Evolutionary conservation across 2,888 invertebrate genomes (phyloP).

Genomic region (Tanypteryx hageni): DNA sequence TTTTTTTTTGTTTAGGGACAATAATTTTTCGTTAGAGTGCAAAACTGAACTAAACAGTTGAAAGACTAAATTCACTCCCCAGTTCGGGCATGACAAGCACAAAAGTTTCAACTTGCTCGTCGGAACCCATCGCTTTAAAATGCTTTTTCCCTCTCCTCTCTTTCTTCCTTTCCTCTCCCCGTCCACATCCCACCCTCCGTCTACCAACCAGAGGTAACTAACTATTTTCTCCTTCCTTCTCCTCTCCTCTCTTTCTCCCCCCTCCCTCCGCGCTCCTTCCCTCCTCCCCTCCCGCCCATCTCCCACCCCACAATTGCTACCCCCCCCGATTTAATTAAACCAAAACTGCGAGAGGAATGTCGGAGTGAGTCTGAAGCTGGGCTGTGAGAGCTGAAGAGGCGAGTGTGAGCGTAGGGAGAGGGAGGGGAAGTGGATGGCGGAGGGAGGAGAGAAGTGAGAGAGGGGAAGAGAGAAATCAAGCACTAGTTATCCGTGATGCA

Average conservation of each 20-base stretch:
- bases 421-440: slow-evolving; percentile 20
- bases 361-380: neutral
- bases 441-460: neutral
- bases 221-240: neutral
- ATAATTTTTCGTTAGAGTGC: slow-evolving; percentile 35
- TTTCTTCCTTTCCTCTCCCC: neutral
- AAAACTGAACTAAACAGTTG: slow-evolving; percentile 10
- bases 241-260: neutral
- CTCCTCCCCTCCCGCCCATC: neutral
- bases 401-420: neutral
- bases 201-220: neutral
- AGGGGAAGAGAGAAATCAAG: neutral
- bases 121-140: neutral
- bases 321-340: slow-evolving; percentile 45
- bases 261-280: neutral
- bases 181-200: neutral
- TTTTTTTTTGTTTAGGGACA: neutral
- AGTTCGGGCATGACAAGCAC: neutral
- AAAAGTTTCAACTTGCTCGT: slow-evolving; percentile 19
- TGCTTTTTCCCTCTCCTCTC: neutral
- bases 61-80: slow-evolving; percentile 9
- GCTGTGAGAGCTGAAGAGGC: neutral
- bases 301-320: neutral
- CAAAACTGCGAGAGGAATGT: slow-evolving; percentile 47
- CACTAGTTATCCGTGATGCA: neutral